Conservation (phyloP, 2,797 vertebrate genomes). For the Petrocephalus schoutedeni region DNA sequence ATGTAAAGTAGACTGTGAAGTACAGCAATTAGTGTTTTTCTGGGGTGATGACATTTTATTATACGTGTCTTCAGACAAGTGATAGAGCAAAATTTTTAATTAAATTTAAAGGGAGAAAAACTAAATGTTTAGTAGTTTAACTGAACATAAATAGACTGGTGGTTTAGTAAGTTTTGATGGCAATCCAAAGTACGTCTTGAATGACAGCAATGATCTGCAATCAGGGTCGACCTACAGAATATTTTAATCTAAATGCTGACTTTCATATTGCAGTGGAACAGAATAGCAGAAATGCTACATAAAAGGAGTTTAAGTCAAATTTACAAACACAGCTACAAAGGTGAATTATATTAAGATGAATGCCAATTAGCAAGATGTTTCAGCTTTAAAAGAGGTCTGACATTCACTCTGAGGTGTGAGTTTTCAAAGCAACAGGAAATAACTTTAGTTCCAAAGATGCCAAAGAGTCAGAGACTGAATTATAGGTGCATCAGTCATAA, state of each 20-base stretch:
- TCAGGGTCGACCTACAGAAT: background rate
- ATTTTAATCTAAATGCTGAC: background rate
- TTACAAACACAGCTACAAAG: background rate
- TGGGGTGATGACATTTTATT: background rate
- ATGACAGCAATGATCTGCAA: background rate
- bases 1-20: background rate
- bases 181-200: background rate
- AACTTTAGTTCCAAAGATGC: background rate
- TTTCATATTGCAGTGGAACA: background rate
- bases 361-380: background rate
- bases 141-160: background rate
- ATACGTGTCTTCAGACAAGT: background rate
- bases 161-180: background rate
- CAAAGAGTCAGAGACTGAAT: background rate
- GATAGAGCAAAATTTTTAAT: background rate
- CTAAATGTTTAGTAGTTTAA: background rate
- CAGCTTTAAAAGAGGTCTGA: background rate
- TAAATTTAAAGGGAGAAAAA: background rate
- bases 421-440: background rate
- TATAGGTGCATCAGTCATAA: background rate
- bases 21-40: background rate
- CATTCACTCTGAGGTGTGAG: background rate
- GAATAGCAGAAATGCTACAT: background rate
- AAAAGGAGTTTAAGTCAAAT: background rate
- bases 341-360: background rate